Percentiles rank a stretch among this genome's conserved stretches.
Evolutionary conservation across 2,797 vertebrate species (phyloP).

Genomic region (Eidolon dupreanum): DNA sequence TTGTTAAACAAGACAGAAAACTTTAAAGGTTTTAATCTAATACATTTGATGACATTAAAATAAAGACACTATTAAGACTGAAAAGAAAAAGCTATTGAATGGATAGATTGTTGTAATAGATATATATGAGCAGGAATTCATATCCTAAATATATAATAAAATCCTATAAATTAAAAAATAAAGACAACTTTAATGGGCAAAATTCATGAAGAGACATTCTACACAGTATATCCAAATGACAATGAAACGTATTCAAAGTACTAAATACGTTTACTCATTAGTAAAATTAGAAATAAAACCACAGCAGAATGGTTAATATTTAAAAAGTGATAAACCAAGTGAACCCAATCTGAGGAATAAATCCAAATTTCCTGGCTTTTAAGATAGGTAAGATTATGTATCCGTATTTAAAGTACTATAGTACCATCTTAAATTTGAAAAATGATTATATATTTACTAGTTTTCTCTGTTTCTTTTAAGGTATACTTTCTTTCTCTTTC

Average conservation of each 20-base stretch:
- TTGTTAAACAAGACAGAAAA: too few species aligned
- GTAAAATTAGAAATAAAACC: background rate
- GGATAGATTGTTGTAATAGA: too few species aligned
- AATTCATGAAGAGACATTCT: background rate
- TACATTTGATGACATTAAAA: too few species aligned
- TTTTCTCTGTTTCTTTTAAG: background rate
- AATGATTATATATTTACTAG: background rate
- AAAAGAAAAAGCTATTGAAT: too few species aligned
- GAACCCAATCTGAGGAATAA: background rate
- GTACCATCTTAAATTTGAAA: background rate
- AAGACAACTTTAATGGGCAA: background rate
- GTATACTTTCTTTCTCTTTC: background rate
- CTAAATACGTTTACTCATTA: background rate
- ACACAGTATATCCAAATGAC: background rate
- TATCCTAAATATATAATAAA: background rate
- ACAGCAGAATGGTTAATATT: background rate
- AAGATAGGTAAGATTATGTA: background rate
- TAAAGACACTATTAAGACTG: too few species aligned
- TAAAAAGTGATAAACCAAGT: background rate
- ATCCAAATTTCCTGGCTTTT: background rate
- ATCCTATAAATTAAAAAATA: too few species aligned
- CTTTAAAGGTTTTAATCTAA: too few species aligned
- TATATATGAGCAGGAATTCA: background rate
- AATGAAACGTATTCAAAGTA: background rate
- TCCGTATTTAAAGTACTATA: background rate